Percentiles rank a stretch among this genome's conserved stretches.
These are phyloP conservation scores for Isurus oxyrinchus DNA, from an alignment of 2,113 vertebrate species.

Conservation along the genomic window DNA sequence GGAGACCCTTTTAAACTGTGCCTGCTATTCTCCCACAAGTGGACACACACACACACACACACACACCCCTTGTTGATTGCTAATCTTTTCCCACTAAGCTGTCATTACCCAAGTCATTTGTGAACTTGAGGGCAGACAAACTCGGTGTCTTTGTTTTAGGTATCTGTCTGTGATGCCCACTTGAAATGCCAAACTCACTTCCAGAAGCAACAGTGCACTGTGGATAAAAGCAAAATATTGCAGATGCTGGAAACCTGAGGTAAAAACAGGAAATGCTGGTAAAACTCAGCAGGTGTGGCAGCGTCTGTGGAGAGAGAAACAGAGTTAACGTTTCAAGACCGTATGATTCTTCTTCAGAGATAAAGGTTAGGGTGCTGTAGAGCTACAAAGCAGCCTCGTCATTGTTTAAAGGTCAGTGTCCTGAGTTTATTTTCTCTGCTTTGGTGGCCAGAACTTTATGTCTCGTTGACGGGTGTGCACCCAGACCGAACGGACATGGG, in stretches of 20 bases:
- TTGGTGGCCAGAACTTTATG: background rate
- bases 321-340: no score
- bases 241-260: no score
- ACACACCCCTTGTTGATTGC: background rate
- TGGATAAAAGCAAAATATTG: no score
- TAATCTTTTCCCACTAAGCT: background rate
- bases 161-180: background rate
- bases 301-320: no score
- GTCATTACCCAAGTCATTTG: background rate
- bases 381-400: background rate
- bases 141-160: background rate
- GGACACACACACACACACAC: background rate
- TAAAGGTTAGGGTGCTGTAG: background rate
- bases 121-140: background rate
- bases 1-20: no score
- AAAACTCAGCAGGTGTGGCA: no score
- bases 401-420: background rate
- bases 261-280: no score
- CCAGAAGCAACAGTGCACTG: background rate
- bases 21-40: no score
- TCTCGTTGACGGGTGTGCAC: no score
- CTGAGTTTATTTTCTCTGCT: background rate
- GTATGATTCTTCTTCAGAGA: no score
- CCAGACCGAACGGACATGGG: no score
- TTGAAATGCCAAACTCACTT: background rate